These are phyloP conservation scores for Girardinus metallicus DNA, from an alignment of 2,797 vertebrate genomes.

Conservation along the genomic window DNA sequence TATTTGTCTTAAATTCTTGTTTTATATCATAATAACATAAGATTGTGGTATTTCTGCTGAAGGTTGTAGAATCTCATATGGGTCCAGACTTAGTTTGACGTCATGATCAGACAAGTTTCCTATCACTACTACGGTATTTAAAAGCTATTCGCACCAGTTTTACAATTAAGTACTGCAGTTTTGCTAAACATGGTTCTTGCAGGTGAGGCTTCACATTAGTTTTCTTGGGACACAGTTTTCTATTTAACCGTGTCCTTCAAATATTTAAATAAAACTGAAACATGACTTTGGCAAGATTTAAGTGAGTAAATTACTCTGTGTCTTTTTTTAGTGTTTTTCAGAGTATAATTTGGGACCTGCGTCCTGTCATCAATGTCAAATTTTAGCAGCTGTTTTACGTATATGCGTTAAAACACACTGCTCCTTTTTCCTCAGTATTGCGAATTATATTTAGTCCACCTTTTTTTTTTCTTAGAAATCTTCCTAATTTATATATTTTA, in stretches of 20 bases:
- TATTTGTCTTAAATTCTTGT: background rate
- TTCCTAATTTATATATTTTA: no score
- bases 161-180: constrained; percentile 12
- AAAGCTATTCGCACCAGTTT: background rate
- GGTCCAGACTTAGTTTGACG: constrained; percentile 13
- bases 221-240: constrained; percentile 7
- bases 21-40: background rate
- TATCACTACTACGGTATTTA: background rate
- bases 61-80: background rate
- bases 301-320: constrained; percentile 30
- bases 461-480: background rate
- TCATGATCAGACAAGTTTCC: background rate
- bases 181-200: constrained; percentile 11
- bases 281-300: constrained; percentile 17
- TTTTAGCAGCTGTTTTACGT: background rate
- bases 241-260: constrained; percentile 3
- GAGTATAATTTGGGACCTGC: constrained; percentile 13
- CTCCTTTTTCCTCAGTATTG: background rate
- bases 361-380: constrained; percentile 5
- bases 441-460: background rate
- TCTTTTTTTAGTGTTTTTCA: constrained; percentile 9
- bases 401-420: background rate
- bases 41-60: background rate
- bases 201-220: constrained; percentile 12
- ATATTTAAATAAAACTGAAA: constrained; percentile 1